A percentile compares a stretch with the other conserved stretches of the same genome.
Conservation (phyloP, 1,140 invertebrate genomes). For the Drosophila asahinai region DNA sequence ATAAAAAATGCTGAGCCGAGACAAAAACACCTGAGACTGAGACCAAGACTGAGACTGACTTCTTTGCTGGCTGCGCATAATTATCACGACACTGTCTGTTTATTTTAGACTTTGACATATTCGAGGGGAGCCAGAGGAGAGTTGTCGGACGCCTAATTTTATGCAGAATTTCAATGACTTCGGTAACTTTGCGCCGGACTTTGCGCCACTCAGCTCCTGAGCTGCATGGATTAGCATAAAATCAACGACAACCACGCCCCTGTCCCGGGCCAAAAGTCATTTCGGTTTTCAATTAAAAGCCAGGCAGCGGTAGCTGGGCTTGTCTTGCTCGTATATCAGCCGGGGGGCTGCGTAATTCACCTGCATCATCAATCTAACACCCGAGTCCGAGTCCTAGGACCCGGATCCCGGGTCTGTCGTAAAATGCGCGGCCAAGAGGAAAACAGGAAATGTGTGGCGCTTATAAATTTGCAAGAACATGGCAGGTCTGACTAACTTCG, state of each 20-base stretch:
- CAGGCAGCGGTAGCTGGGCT: constrained; percentile 16
- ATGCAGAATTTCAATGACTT: constrained; percentile 75
- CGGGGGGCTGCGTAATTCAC: constrained; percentile 61
- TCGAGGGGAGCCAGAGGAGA: constrained; percentile 24
- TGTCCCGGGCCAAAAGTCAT: constrained; percentile 29
- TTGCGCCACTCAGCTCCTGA: constrained; percentile 61
- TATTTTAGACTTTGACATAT: constrained; percentile 75
- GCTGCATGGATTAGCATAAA: constrained; percentile 78
- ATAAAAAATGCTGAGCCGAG: constrained; percentile 62
- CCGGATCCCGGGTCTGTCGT: constrained; percentile 20
- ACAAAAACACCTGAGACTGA: constrained; percentile 29
- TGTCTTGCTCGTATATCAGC: constrained; percentile 66
- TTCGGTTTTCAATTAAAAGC: constrained; percentile 80
- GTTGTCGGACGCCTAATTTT: constrained; percentile 60
- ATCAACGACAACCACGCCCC: constrained; percentile 59
- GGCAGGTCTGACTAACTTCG: constrained; percentile 35
- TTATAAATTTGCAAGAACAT: constrained; percentile 56
- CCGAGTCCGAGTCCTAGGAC: neutral
- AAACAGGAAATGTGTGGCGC: constrained; percentile 53
- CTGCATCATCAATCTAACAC: constrained; percentile 73
- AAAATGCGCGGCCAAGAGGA: constrained; percentile 38
- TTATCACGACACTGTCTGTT: constrained; percentile 65
- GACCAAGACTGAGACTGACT: neutral
- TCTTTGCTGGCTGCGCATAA: constrained; percentile 63
- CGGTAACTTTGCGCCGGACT: constrained; percentile 29